Percentiles rank a stretch among this genome's conserved stretches.
These are phyloP conservation scores for Mus musculus DNA, from an alignment of 2,113 vertebrate genomes.

Conservation along the genomic window GRCm39 chr4:125628001-125628500, in stretches of 20 bases:
- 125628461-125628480: too few relatives aligned
- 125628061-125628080: not conserved
- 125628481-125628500: too few relatives aligned
- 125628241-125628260: not conserved
- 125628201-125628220: rapidly evolving
- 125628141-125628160: not conserved
- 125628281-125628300: not conserved
- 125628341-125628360: not conserved
- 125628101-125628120: not conserved
- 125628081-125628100: not conserved
- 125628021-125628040: not conserved
- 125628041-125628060: not conserved
- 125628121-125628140: too few relatives aligned
- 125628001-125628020: not conserved
- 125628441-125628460: not conserved
- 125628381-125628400: not conserved
- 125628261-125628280: not conserved
- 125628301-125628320: not conserved
- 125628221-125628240: not conserved
- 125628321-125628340: not conserved
- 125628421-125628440: not conserved
- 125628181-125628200: not conserved
- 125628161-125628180: not conserved
- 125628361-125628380: not conserved
- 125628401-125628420: not conserved